Evolutionary conservation across 2,797 vertebrate species (phyloP), one percentile per base, ranked within the genome.

Genomic region (Xenops minutus): DNA sequence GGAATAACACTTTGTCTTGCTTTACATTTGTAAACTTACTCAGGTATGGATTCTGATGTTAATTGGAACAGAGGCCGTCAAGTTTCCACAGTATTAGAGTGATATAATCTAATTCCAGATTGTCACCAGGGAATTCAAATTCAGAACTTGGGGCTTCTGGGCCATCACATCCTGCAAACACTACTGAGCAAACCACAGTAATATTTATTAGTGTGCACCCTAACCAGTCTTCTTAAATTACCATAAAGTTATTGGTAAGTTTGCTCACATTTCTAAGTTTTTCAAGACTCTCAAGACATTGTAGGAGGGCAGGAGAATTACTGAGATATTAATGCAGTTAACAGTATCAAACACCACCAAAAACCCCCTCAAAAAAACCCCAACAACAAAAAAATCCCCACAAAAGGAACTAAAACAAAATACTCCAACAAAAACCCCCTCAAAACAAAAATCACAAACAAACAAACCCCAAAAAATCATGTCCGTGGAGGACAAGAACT

Each of bases 381-480:
- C 9, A 29, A 36, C 36, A 39, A 39, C 8, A 39, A 30, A 63
- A 32, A 14, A 23, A 30, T 21, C 7, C 27, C 29, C 39, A 10
- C 10, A 20, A 32, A 20, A 23, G 14, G 32, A 8, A 2, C 7
- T 54, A 32, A 54, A 54, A 8, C 12, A 32, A 54, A 54, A 32
- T 54, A 32, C 19, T 32, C 52, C 52, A 21, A 61, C 37, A 36
- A 36, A 41, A 41, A 16, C 34, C n/a, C 5, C 34, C n/a, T 7
- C 34, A 17, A 24, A 36, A 36, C 14, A 24, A 56, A 56, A 34
- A 9, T 12, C 13, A 21, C 12, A 36, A 58, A 24, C 22, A 23
- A 55, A 14, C 54, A 18, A 52, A 20, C 55, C 11, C 6, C 5
- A 52, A 43, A 7, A 67, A 58, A 2, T 0, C 2, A 8, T 19